Evolutionary conservation across 2,113 vertebrate species (phyloP), one percentile per base, ranked within the genome.

Genomic region (Oncorhynchus clarkii): DNA sequence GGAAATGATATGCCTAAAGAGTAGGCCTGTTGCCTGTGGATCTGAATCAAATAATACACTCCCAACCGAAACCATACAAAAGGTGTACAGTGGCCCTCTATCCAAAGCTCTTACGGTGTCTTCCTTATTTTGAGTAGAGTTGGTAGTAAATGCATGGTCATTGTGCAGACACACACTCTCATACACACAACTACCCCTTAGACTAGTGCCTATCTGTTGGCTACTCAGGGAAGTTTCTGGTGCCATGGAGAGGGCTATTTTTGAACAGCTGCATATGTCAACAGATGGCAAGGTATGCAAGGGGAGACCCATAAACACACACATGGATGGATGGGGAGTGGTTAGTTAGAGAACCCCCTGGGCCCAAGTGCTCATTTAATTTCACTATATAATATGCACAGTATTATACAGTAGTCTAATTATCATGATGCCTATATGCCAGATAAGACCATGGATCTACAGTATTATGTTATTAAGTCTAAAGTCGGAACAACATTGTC

Each of bases 201-300:
- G 67, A 82, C 12, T 75, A 4, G 51, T 62, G 73, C 62, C 68
- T 79, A 75, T 83, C 79, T 86, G 78, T 45, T 22, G 27, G 74
- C 22, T 78, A 81, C 86, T 77, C 72, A 31, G 70, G 26, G 86
- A 87, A 86, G 77, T 75, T 88, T 90, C 91, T 89, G 80, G 86
- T 82, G 62, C 57, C 65, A 70, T 24, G 70, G 51, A 59, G 67
- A 68, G 81, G 78, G 78, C 93, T 94, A 94, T 94, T 92, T 94
- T 91, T 93, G 84, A 89, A 82, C 85, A 72, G 79, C 80, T 85
- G 82, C 87, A 88, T 75, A 69, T 88, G 90, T 90, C 87, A 88
- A 90, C 91, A 92, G 90, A 91, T 90, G 85, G 78, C 72, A 81
- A 85, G 84, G 79, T 83, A 85, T 90, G 86, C 45, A 67, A 27